Base-by-base conservation (phyloP, 2,113 vertebrate genomes). In the Burhinus oedicnemus region DNA sequence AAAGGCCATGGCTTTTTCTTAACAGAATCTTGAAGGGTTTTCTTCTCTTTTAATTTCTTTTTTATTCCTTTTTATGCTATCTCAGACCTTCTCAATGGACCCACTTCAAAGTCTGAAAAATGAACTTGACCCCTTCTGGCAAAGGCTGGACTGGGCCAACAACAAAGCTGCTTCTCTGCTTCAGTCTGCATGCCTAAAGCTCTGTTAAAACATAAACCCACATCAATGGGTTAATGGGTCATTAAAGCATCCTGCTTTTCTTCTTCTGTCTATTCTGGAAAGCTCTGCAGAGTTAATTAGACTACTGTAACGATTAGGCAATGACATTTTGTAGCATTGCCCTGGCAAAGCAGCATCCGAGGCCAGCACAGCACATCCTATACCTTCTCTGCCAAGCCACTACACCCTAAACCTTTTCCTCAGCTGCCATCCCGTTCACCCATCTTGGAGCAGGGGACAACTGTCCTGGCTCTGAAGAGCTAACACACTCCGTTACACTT, bases 1-100 rank as follows among this genome's bases (percentile, higher is more conserved):
- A 96, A 97, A 83, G 68, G 38, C 42, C 42, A 14, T 44, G 55
- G 12, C 7, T 92, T 86, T 92, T 93, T 83, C 38, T 70, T 64
- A 70, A 30, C 11, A 69, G 49, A 77, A 69, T 36, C 26, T 75
- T 93, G 81, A 68, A 66, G 32, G 13, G 11, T 83, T 87, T 80
- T 72, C 32, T 54, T 66, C 42, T 51, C 60, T 92, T 94, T 64
- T 79, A 89, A 81, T 92, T 55, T 89, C 9, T 62, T 34, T 87
- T 32, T 62, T 60, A 25, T 64, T 72, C 14, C 14, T 90, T 87
- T 83, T 70, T 22, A 75, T 70, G 22, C 45, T 90, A 7, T 74
- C 45, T 93, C n/a, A 78, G 85, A 83, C 42, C 42, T 57, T 76
- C 36, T 85, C 66, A 85, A 9, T 89, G 51, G 66, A 71, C 19